Base-by-base conservation (phyloP, 2,113 vertebrate genomes). In the Promerops cafer region DNA sequence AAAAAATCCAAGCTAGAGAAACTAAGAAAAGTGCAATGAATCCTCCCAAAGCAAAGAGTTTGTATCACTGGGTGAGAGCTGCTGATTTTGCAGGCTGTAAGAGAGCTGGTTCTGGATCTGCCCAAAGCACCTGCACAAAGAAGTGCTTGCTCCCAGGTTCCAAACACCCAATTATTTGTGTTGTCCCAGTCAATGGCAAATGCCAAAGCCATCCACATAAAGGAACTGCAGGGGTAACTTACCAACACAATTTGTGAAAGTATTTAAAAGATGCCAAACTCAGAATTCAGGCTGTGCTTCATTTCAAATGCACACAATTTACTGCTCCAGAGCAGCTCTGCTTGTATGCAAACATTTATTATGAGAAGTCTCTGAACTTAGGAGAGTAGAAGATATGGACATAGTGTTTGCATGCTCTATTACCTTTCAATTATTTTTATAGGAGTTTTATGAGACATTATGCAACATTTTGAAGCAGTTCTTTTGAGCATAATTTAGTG, bases 371-470 rank as follows among this genome's bases (percentile, higher is more conserved):
- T 69, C 82, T 91, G 87, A 95, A 75, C 65, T 90, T 78, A 12
- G 37, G 45, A 33, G 12, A 40, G 75, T 4, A 40, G 72, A 71
- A 79, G 76, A 78, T 63, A 63, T 56, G 85, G 96, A 80, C 50
- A 21, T 1, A 8, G 60, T 53, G 40, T 72, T 95, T 89, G 71
- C 65, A 84, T 61, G 81, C 83, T 91, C 87, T 94, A 82, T 89
- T 95, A 89, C 61, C 69, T 81, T 93, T 71, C 86, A 88, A 87
- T 95, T 96, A 92, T 81, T 93, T 89, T 86, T 72, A 86, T 53
- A 87, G 23, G 60, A 40, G 42, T 87, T 96, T 94, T 90, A 96
- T 83, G 83, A 94, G 78, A 81, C 33, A 44, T 81, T 56, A 52
- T 79, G 83, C 77, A 92, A 68, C 75, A 61, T 68, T 92, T 86